Evolutionary conservation across 2,113 vertebrate genomes (phyloP), one percentile per base, ranked within the genome.

Genomic region (Dermatemys mawii): DNA sequence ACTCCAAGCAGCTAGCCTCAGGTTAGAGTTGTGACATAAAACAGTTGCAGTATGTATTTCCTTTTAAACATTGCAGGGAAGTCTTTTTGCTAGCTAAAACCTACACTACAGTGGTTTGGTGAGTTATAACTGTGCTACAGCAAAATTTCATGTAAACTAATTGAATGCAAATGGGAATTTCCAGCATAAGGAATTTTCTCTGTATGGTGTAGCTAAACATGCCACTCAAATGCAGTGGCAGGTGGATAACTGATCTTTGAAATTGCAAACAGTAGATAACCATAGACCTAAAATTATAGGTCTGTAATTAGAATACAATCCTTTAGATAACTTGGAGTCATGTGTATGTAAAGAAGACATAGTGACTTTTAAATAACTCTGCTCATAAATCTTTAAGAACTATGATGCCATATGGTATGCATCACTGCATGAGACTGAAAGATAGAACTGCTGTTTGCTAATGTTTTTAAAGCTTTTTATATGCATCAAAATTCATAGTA

Each of bases 311-410:
- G 79, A 95, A 75, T 41, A 57, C n/a, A 60, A 81, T 87, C 26
- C 50, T 88, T 6, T 81, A 90, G 87, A 88, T 76, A 84, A 1
- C 2, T 32, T 93, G 48, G 27, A 92, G 54, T 83, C 29, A 73
- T 73, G 60, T 49, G 24, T 87, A 84, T 0, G 0, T 51, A 94
- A 95, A 87, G 27, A 27, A 76, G 6, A 26, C 0, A 0, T 22
- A 75, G 70, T 67, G 81, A 75, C 86, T 92, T 84, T 49, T 24
- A 60, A 75, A 63, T 63, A 76, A 9, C 46, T 53, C 38, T 60
- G 12, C 27, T 76, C 85, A 89, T 70, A 81, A 54, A 29, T 48
- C 32, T 82, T 93, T 32, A 76, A 78, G 86, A 92, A 84, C 73
- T 80, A 55, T 78, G 2, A 70, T 38, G 90, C 17, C 84, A 22